Evolutionary conservation across 2,797 vertebrate species (phyloP).

Genomic region (Diplodus puntazzo): DNA sequence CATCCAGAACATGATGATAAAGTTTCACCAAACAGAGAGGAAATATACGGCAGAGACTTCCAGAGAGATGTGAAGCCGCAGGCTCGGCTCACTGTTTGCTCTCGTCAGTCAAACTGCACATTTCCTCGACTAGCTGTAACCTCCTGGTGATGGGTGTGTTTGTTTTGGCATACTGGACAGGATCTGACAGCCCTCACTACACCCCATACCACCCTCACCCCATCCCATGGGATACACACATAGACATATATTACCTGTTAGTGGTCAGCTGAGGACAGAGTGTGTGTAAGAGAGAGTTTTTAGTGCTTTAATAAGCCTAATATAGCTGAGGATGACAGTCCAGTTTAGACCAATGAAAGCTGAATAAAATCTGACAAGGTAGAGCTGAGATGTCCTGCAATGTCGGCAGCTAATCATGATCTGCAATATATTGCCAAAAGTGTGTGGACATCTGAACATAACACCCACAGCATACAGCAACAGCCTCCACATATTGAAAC

Average conservation of each 20-base stretch:
- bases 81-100: conserved; percentile 55
- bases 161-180: conserved; percentile 63
- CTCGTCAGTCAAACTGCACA: conserved; percentile 58
- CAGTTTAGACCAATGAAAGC: background rate
- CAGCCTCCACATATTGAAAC: background rate
- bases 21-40: conserved; percentile 36
- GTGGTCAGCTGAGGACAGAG: conserved; percentile 45
- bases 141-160: conserved; percentile 60
- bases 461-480: too few relatives aligned
- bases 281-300: background rate
- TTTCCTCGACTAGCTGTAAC: conserved; percentile 48
- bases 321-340: background rate
- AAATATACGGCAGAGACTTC: conserved; percentile 28
- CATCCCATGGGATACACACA: conserved; percentile 21
- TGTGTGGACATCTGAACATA: background rate
- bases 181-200: conserved; percentile 48
- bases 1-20: conserved; percentile 32
- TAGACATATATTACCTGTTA: conserved; percentile 15
- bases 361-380: background rate
- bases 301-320: background rate
- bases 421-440: background rate
- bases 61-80: conserved; percentile 38
- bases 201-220: conserved; percentile 22
- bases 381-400: background rate
- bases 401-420: background rate